A percentile compares a stretch with the other conserved stretches of the same genome.
phyloP scores from a whole-genome alignment of 2,113 vertebrate species.

The Athene noctua region DNA sequence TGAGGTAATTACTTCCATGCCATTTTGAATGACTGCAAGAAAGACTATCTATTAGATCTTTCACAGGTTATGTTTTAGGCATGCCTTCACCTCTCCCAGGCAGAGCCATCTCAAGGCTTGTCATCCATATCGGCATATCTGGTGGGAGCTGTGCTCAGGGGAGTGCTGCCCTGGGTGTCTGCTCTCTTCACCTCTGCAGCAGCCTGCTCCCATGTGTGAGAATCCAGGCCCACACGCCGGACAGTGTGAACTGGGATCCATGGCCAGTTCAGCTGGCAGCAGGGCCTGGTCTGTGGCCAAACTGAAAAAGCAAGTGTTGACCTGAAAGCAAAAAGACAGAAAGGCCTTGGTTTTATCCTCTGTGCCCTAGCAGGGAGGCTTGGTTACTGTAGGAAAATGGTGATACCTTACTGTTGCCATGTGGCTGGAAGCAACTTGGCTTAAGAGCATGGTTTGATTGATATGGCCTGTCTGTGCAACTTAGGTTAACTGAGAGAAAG shows the following conservation, averaged over 20 bases:
- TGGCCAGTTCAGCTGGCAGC: neutral
- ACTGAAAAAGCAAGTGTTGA: neutral
- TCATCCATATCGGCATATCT: neutral
- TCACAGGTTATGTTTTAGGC: neutral
- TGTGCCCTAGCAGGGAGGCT: neutral
- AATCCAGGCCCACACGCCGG: accelerated
- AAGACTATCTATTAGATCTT: neutral
- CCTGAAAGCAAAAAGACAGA: neutral
- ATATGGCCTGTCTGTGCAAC: neutral
- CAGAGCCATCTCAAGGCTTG: neutral
- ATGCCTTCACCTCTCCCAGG: neutral
- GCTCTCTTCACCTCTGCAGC: neutral
- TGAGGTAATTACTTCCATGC: neutral
- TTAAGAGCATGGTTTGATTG: neutral
- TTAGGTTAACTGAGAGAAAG: neutral
- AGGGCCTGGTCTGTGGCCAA: neutral
- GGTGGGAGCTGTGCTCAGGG: neutral
- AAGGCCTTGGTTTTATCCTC: neutral
- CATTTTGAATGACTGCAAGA: neutral
- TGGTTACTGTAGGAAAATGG: neutral
- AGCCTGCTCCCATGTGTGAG: neutral
- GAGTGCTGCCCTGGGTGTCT: neutral
- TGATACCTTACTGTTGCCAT: neutral
- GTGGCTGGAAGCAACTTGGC: neutral
- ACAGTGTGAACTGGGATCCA: neutral